Evolutionary conservation across 2,797 vertebrate genomes (phyloP), one percentile per base, ranked within the genome.

Genomic region (Tiaroga cobitis): DNA sequence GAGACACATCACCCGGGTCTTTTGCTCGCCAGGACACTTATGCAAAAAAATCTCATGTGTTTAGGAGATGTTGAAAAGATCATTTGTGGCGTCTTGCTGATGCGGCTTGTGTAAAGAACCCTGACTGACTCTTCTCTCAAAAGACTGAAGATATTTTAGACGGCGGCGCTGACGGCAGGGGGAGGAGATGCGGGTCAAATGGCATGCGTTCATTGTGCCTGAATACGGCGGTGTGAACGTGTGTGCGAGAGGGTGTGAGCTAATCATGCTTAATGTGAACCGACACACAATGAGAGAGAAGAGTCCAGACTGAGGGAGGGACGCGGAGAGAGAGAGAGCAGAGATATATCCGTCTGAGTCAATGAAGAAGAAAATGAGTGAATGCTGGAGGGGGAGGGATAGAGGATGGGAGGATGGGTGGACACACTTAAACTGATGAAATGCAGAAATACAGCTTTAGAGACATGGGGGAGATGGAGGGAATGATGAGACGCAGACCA

Each of bases 201-300:
- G 94, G 93, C 94, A 95, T 95, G 94, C 92, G 94, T 92, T 94
- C 92, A 93, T 95, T 95, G 94, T 95, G 85, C 88, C 77, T 72
- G 49, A 39, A 79, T 68, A 46, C 4, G 81, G 43, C 13, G 43
- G 81, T 79, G 78, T 49, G 72, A 77, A 19, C 39, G 37, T 41
- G 32, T 79, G 59, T 59, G 74, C 3, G 54, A 67, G 34, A 80
- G 65, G 61, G 82, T 74, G 68, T 51, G 82, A 85, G 73, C 49
- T 76, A 81, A 76, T 81, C 72, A 77, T 2, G 67, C 72, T 77
- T 75, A 82, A 83, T 73, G 75, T 54, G 73, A 86, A 21, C 56
- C 7, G 72, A 80, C 54, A 84, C 46, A 83, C 70, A 77, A 43
- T 78, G 81, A 82, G 63, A 49, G 63, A 46, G 83, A 82, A 61